Evolutionary conservation across 2,797 vertebrate genomes (phyloP), one percentile per base, ranked within the genome.

Genomic region (Notoglanidium macrostoma): DNA sequence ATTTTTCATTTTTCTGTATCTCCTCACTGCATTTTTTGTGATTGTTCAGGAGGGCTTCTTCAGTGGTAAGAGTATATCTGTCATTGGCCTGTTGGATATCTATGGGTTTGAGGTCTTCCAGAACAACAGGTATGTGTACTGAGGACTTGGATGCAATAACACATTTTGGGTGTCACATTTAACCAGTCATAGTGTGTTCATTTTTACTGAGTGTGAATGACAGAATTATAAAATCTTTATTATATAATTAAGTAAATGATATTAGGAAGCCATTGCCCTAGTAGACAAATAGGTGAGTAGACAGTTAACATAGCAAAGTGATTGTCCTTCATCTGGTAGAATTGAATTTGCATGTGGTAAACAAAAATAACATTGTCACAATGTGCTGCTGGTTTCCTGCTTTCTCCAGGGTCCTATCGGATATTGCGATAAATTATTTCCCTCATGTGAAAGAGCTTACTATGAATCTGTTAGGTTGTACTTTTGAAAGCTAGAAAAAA

Each of bases 41-140:
- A 8, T 85, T 14, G 80, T 1, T 72, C 92, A 99, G 98, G 97
- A 98, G 2, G 94, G 96, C 1, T 94, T 96, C 40, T 94, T 94
- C 0, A 94, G 92, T 57, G 91, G 90, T 86, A 97, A 96, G 77
- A 94, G 94, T 74, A 96, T 94, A 84, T 97, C 97, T 0, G 97
- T 99, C 87, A 96, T 99, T 19, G 98, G 98, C 9, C 95, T 99
- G 86, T 94, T 99, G 89, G 98, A 99, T 86, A 99, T 99, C 91
- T 99, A 99, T n/a, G 98, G 98, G 15, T 99, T 99, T 88, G 98
- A 99, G 91, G 97, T 99, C 88, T 99, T 99, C 94, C 98, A 99
- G 91, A 92, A 98, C 92, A 99, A 99, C 95, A 99, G 98, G 98
- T 98, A 90, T 98, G 91, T 67, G 54, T 10, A 55, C 14, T 44